These are phyloP conservation scores for Porites rus DNA, from an alignment of 92 coral and sea anemone genomes.

Conservation along the genomic window DNA sequence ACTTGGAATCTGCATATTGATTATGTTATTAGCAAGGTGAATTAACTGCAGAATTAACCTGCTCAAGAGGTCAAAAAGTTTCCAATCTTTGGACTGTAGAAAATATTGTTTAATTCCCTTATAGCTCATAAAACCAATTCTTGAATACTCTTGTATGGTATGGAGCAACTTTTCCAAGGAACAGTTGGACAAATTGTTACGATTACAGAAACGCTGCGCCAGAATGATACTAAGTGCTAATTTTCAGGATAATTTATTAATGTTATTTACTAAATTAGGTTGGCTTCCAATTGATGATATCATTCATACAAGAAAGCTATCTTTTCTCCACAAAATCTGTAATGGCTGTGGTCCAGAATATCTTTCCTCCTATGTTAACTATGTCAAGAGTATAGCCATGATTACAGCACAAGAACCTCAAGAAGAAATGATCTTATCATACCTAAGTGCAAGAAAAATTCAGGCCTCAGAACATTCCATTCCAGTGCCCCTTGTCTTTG, in stretches of 20 bases:
- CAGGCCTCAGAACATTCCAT: too few species aligned
- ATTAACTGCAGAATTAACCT: background rate
- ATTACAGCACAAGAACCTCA: too few species aligned
- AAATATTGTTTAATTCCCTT: too few species aligned
- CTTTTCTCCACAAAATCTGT: background rate
- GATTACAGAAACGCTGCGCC: background rate
- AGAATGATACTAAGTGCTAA: background rate
- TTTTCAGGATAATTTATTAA: background rate
- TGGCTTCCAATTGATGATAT: background rate
- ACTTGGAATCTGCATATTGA: too few species aligned
- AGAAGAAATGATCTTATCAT: too few species aligned
- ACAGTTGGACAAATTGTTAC: background rate
- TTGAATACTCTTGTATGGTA: background rate
- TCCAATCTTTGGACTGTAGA: background rate
- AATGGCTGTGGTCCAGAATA: background rate
- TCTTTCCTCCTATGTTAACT: too few species aligned
- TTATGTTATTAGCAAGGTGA: too few species aligned
- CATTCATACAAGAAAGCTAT: background rate
- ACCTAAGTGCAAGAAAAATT: too few species aligned
- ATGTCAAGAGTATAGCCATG: too few species aligned
- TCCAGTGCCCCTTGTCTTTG: too few species aligned
- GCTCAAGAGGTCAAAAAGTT: background rate
- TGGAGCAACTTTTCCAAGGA: background rate
- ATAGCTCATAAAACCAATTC: background rate
- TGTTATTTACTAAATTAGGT: background rate